Base-by-base conservation (phyloP, 2,888 invertebrate genomes). In the Prenolepis imparis region DNA sequence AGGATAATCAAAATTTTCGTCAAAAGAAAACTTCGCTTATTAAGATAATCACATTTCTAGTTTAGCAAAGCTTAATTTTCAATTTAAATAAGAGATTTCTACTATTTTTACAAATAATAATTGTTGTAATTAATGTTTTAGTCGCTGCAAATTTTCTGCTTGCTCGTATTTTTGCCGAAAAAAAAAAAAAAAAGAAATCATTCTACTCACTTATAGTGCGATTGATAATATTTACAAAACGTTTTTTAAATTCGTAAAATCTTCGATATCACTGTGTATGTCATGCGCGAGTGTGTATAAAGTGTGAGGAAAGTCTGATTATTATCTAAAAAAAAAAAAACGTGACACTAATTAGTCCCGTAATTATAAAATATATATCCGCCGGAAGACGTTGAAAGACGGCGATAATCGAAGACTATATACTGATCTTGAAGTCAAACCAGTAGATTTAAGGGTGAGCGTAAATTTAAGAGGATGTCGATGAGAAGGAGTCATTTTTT, bases 371-470 rank as follows among this genome's bases (percentile, higher is more conserved):
- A 8, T 52, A 73, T 59, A 70, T 59, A 78, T n/a, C 28, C 73
- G 73, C 41, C 78, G 72, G 21, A 59, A 73, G 32, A 80, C 32
- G 57, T 78, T 57, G 55, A 39, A 28, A 15, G n/a, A 77, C 72
- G 73, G 73, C 78, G 59, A 73, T 72, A 73, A 80, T 80, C 74
- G 72, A 78, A 78, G 74, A 80, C 44, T 78, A 73, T 68, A 41
- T 80, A 72, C 59, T 73, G 78, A 80, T 73, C 78, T 59, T 80
- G 59, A 78, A 72, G 73, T 72, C 24, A 80, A 73, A 72, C 9
- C 78, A 28, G 18, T 72, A 80, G 28, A 18, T 68, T 68, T 78
- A 78, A 78, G 70, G 18, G 32, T 59, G 59, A 72, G 73, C 78
- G 74, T 72, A 73, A 80, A 61, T 59, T 59, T 70, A 59, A 70